Percentiles rank a stretch among this genome's conserved stretches.
Conservation (phyloP, 2,888 invertebrate species). For the Dicyrtomina minuta region DNA sequence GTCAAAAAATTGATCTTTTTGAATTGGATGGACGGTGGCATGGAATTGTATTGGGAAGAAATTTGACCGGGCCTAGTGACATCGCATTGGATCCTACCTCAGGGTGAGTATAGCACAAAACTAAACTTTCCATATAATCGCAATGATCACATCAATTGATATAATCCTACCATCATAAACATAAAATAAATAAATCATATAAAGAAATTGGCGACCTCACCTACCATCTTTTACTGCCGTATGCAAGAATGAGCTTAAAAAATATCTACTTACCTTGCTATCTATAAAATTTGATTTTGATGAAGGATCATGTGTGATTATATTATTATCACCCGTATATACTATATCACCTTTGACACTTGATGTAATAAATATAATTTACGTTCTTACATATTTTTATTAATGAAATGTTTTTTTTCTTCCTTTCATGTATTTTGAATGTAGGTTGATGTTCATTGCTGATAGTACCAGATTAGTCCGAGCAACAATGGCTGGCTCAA, state of each 20-base stretch:
- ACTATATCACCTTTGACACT: too few relatives aligned
- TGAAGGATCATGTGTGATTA: not conserved
- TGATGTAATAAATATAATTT: too few relatives aligned
- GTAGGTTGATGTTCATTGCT: conserved; percentile 62
- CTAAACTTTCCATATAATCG: not conserved
- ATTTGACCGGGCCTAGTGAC: conserved; percentile 86
- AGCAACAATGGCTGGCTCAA: conserved; percentile 93
- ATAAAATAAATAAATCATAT: not conserved
- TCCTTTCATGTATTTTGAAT: not conserved
- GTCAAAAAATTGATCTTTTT: conserved; percentile 91
- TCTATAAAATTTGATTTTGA: not conserved
- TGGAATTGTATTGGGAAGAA: conserved; percentile 86
- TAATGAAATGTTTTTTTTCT: not conserved
- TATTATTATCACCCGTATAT: too few relatives aligned
- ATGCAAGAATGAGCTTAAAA: too few relatives aligned
- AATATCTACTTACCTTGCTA: too few relatives aligned
- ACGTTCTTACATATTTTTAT: not conserved
- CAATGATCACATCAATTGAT: not conserved
- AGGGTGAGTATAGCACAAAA: conserved; percentile 61
- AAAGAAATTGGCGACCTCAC: too few relatives aligned
- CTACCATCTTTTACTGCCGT: not conserved
- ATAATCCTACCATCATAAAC: not conserved
- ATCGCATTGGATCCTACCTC: conserved; percentile 88
- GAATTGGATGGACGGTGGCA: conserved; percentile 83
- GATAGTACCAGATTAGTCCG: conserved; percentile 65